Percentiles rank a stretch among this genome's conserved stretches.
phyloP scores from a whole-genome alignment of 2,113 vertebrate genomes.

The Nansenia antarctica region DNA sequence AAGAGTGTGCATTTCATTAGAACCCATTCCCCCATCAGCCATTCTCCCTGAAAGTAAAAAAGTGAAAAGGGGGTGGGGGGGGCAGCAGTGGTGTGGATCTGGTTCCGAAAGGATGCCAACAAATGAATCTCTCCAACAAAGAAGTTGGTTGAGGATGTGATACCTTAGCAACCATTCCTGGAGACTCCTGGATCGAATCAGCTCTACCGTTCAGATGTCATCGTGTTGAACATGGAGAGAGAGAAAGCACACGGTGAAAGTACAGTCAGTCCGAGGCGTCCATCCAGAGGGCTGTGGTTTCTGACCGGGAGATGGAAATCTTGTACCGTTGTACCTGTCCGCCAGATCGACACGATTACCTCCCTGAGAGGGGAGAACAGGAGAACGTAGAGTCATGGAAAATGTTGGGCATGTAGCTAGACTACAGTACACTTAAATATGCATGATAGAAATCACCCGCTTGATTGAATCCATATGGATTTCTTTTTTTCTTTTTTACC shows the following conservation, averaged over 20 bases:
- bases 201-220: slow-evolving; percentile 7
- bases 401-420: slow-evolving; percentile 28
- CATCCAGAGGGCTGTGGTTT: too few relatives aligned
- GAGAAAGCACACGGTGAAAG: not conserved
- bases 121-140: slow-evolving; percentile 23
- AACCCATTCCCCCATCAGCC: slow-evolving; percentile 36
- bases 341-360: too few relatives aligned
- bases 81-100: slow-evolving; percentile 15
- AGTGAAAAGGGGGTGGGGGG: not conserved
- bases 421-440: slow-evolving; percentile 21
- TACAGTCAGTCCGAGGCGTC: too few relatives aligned
- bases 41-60: slow-evolving; percentile 18
- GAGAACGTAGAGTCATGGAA: slow-evolving; percentile 43
- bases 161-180: slow-evolving; percentile 12
- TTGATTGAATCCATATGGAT: slow-evolving; percentile 27
- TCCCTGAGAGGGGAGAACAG: slow-evolving; percentile 15
- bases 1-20: slow-evolving; percentile 59
- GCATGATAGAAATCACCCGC: not conserved
- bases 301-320: too few relatives aligned
- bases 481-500: too few relatives aligned
- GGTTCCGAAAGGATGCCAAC: slow-evolving; percentile 15
- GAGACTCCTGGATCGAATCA: slow-evolving; percentile 37
- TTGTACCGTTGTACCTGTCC: too few relatives aligned
- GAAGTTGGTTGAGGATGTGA: slow-evolving; percentile 25
- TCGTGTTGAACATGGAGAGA: slow-evolving; percentile 13